Percentiles rank a stretch among this genome's conserved stretches.
Evolutionary conservation across 2,113 vertebrate species (phyloP).

Genomic region (Cervus canadensis): DNA sequence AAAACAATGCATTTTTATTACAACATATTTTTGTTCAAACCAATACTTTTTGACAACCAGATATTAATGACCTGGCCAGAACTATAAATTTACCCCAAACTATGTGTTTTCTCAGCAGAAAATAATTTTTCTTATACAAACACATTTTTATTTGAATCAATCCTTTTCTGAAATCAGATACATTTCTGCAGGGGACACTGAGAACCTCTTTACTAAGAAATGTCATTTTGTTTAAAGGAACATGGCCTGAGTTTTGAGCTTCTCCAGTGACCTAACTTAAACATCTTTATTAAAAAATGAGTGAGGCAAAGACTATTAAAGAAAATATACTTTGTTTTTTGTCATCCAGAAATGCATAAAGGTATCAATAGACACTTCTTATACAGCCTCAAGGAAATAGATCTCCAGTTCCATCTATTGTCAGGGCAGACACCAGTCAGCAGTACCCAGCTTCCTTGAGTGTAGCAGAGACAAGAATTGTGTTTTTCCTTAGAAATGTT

Average conservation of each 20-base stretch:
- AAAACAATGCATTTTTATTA: slow-evolving; percentile 91
- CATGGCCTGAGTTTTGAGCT: background rate
- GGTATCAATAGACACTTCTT: background rate
- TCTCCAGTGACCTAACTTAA: slow-evolving; percentile 24
- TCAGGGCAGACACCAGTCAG: background rate
- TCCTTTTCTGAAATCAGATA: slow-evolving; percentile 81
- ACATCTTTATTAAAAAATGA: slow-evolving; percentile 26
- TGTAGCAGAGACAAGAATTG: background rate
- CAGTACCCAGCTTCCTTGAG: background rate
- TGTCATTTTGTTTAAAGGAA: slow-evolving; percentile 72
- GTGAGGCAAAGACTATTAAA: background rate
- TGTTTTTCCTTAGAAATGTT: background rate
- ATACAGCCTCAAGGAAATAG: background rate
- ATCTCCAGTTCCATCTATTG: rapidly evolving
- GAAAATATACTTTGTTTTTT: background rate
- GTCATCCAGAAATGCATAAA: background rate
- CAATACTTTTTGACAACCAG: slow-evolving; percentile 90
- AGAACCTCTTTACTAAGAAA: slow-evolving; percentile 68
- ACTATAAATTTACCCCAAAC: slow-evolving; percentile 88
- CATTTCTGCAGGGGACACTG: slow-evolving; percentile 70
- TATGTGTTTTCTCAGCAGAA: slow-evolving; percentile 85
- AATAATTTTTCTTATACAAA: slow-evolving; percentile 89
- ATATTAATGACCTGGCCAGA: slow-evolving; percentile 87
- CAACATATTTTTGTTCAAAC: slow-evolving; percentile 89
- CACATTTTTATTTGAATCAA: slow-evolving; percentile 88